A percentile compares a stretch with the other conserved stretches of the same genome.
phyloP scores from a whole-genome alignment of 1,140 invertebrate species.

The Atopsyche davidsoni region DNA sequence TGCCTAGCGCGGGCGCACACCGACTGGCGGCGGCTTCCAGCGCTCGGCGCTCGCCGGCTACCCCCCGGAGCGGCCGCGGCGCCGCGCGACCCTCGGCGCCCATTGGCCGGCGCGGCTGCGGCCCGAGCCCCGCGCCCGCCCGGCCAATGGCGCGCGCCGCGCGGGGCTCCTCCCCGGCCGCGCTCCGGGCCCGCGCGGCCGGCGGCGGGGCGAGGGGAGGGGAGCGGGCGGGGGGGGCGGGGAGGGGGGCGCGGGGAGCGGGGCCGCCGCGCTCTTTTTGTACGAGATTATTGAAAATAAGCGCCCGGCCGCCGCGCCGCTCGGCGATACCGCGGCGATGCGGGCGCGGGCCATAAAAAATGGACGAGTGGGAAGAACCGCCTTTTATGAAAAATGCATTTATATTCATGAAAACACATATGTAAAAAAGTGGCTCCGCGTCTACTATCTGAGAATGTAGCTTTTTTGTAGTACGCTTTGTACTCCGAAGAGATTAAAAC shows the following conservation, averaged over 20 bases:
- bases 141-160: conserved; percentile 10
- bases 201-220: too few relatives aligned
- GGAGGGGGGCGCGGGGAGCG: too few relatives aligned
- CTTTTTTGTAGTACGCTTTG: too few relatives aligned
- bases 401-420: too few relatives aligned
- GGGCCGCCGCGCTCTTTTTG: conserved; percentile 12
- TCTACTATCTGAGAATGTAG: too few relatives aligned
- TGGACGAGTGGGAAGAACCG: too few relatives aligned
- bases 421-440: too few relatives aligned
- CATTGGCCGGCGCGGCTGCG: conserved; percentile 18
- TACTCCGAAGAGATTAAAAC: too few relatives aligned
- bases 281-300: conserved; percentile 15
- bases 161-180: conserved; percentile 11
- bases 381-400: too few relatives aligned
- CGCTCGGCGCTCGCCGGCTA: conserved; percentile 14
- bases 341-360: conserved; percentile 1
- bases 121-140: conserved; percentile 13
- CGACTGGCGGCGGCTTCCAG: conserved; percentile 10
- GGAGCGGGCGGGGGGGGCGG: too few relatives aligned
- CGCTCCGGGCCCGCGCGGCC: conserved; percentile 13
- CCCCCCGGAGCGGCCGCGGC: conserved; percentile 15
- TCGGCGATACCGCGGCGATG: not conserved
- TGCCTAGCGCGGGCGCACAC: conserved; percentile 15
- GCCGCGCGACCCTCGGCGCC: conserved; percentile 9
- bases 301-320: conserved; percentile 2